Evolutionary conservation across 2,113 vertebrate species (phyloP).

Genomic region (Nestor notabilis): DNA sequence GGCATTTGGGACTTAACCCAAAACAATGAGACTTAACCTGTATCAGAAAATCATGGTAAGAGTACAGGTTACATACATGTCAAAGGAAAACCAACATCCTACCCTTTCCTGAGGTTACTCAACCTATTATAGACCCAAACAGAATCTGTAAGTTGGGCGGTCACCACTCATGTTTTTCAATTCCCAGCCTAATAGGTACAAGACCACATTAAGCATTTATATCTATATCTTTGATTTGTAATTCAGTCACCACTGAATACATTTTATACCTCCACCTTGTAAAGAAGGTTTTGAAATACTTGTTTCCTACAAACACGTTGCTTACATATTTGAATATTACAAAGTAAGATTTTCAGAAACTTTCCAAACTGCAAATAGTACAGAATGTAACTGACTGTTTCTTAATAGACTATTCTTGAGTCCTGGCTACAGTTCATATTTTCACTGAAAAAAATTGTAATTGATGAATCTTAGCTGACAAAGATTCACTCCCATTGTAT

Average conservation of each 20-base stretch:
- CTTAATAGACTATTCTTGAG: not conserved
- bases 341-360: not conserved
- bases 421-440: not conserved
- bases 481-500: not conserved
- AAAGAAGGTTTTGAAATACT: not conserved
- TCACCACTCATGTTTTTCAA: not conserved
- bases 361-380: not conserved
- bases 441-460: not conserved
- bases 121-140: not conserved
- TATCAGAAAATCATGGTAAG: not conserved
- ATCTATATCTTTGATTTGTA: not conserved
- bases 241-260: not conserved
- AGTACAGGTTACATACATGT: not conserved
- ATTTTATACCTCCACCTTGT: not conserved
- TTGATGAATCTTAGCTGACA: not conserved
- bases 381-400: not conserved
- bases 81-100: not conserved
- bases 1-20: not conserved
- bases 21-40: not conserved
- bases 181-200: not conserved
- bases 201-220: not conserved
- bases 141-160: not conserved
- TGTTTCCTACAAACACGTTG: not conserved
- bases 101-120: not conserved
- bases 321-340: not conserved